These are phyloP conservation scores for Proales similis DNA, from an alignment of 1,140 invertebrate genomes.

Conservation along the genomic window DNA sequence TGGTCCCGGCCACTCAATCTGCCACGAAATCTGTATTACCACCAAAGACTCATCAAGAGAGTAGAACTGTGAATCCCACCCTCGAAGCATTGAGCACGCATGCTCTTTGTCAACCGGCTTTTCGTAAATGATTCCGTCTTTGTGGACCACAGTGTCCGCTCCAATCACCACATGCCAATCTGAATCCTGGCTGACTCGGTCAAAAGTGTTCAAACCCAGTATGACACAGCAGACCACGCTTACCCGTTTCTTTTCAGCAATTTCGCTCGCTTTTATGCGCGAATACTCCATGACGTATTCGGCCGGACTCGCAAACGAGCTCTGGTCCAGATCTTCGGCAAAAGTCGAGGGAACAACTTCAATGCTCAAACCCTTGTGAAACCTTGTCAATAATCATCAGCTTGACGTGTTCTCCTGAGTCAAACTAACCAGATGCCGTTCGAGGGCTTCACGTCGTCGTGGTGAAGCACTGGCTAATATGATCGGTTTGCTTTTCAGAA, in stretches of 20 bases:
- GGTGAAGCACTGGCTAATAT: conserved; percentile 30
- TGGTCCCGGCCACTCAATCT: conserved; percentile 19
- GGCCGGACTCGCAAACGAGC: conserved; percentile 5
- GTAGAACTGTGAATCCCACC: background rate
- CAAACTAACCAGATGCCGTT: conserved; percentile 12
- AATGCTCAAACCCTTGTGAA: conserved; percentile 9
- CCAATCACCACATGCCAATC: conserved; percentile 34
- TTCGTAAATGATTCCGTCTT: conserved; percentile 17
- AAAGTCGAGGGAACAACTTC: conserved; percentile 19
- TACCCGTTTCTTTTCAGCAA: background rate
- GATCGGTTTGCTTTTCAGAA: conserved; percentile 20
- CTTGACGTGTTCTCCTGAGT: background rate
- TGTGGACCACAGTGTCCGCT: conserved; percentile 16
- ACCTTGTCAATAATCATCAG: background rate
- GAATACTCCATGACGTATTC: conserved; percentile 34
- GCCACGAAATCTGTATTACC: background rate
- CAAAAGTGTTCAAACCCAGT: no score
- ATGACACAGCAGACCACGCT: no score
- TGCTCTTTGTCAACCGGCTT: conserved; percentile 22
- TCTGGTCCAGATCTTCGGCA: conserved; percentile 28
- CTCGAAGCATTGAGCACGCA: conserved; percentile 18
- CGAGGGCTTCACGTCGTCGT: conserved; percentile 11
- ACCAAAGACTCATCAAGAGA: background rate
- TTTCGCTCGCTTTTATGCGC: conserved; percentile 11
- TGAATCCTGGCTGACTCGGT: conserved; percentile 9